Evolutionary conservation across 2,113 vertebrate species (phyloP).

Genomic region (Planiliza haematocheilus): DNA sequence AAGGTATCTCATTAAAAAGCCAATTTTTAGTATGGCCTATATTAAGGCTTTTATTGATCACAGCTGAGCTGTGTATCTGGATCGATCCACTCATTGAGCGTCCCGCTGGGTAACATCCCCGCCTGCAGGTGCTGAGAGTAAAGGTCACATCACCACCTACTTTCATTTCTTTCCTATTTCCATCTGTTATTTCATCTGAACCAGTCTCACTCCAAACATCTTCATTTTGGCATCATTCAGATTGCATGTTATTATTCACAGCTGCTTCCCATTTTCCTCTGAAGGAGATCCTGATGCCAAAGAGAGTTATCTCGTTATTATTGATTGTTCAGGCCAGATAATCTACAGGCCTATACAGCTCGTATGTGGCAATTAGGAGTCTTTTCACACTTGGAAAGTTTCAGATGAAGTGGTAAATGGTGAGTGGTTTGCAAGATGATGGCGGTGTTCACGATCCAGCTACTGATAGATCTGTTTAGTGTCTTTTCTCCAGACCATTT

Average conservation of each 20-base stretch:
- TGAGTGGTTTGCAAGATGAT: conserved; percentile 6
- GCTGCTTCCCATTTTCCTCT: conserved; percentile 13
- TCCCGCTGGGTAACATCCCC: conserved; percentile 62
- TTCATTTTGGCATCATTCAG: conserved; percentile 3
- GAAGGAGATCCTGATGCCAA: neutral
- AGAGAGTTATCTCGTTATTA: conserved; percentile 9
- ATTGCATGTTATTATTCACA: conserved; percentile 20
- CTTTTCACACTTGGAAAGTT: conserved; percentile 58
- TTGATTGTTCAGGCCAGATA: conserved; percentile 34
- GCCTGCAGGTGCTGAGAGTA: conserved; percentile 43
- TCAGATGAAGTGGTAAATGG: conserved; percentile 50
- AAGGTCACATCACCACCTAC: conserved; percentile 63
- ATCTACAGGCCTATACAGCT: conserved; percentile 31
- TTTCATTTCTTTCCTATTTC: conserved; percentile 11
- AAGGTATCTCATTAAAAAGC: conserved; percentile 60
- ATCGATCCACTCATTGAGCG: conserved; percentile 52
- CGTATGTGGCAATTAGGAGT: conserved; percentile 27
- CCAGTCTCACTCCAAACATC: conserved; percentile 1
- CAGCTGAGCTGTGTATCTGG: conserved; percentile 34
- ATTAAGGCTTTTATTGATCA: conserved; percentile 63
- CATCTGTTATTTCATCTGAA: conserved; percentile 26
- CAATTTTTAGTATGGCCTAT: conserved; percentile 60
- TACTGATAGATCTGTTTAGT: conserved; percentile 20
- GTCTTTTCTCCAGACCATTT: neutral
- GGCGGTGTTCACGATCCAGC: conserved; percentile 11